A percentile compares a stretch with the other conserved stretches of the same genome.
phyloP scores from a whole-genome alignment of 1,140 invertebrate species.

The Palaemon carinicauda region DNA sequence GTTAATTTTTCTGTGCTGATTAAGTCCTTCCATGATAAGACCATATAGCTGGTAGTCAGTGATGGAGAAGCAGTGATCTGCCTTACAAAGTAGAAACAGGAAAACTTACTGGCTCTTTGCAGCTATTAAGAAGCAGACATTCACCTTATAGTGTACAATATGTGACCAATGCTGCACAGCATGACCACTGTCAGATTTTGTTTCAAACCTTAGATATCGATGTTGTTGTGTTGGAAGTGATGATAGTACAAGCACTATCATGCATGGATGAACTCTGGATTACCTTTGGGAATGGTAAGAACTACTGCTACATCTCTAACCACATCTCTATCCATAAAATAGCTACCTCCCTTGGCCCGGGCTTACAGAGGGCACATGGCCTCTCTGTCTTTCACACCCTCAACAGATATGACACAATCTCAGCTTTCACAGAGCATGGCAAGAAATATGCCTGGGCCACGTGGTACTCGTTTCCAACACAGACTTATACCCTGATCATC shows the following conservation, averaged over 20 bases:
- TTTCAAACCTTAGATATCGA: neutral
- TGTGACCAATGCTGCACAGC: neutral
- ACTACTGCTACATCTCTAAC: too few species aligned
- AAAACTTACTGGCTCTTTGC: neutral
- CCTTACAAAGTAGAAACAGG: neutral
- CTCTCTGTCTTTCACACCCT: conserved; percentile 10
- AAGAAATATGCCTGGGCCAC: neutral
- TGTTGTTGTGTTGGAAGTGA: neutral
- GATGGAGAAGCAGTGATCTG: neutral
- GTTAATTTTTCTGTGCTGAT: neutral
- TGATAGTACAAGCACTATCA: neutral
- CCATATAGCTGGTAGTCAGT: neutral
- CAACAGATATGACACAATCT: neutral
- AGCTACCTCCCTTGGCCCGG: neutral
- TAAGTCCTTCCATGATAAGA: neutral
- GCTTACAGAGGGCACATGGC: neutral
- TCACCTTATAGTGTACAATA: neutral
- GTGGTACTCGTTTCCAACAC: neutral
- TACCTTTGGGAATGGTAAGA: too few species aligned
- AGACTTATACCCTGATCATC: neutral
- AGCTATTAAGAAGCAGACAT: conserved; percentile 20
- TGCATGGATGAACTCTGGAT: too few species aligned
- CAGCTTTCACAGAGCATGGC: neutral
- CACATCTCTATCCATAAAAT: too few species aligned
- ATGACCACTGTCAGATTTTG: neutral